phyloP scores from a whole-genome alignment of 53 echinoderm and acorn worm genomes.

The Zoroaster sp. region DNA sequence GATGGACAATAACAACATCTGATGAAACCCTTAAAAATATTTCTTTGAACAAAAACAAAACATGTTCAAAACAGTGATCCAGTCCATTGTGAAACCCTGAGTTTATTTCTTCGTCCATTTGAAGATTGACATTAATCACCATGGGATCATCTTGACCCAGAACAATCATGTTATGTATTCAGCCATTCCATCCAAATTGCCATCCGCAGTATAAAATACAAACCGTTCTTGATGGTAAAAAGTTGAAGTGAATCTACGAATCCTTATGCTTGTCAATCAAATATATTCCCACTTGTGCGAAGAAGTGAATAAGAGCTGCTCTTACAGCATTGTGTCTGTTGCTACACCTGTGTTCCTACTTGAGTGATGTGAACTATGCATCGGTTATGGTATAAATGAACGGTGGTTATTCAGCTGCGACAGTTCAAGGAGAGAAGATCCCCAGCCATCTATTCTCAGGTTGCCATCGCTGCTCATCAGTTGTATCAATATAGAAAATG shows the following conservation, averaged over 20 bases:
- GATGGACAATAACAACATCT: no score
- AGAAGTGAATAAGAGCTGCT: neutral
- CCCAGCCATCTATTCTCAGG: neutral
- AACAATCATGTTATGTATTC: slow-evolving; percentile 11
- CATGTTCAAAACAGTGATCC: no score
- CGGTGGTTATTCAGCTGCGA: slow-evolving; percentile 33
- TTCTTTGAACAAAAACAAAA: no score
- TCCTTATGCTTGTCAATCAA: slow-evolving; percentile 16
- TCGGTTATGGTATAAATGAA: neutral
- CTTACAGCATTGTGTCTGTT: neutral
- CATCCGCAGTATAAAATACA: neutral
- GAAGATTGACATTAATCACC: neutral
- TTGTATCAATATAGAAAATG: slow-evolving; percentile 38
- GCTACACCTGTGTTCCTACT: slow-evolving; percentile 26
- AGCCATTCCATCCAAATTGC: neutral
- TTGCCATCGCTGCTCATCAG: neutral
- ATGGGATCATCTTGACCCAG: slow-evolving; percentile 39
- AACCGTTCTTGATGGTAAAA: neutral
- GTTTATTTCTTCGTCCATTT: neutral
- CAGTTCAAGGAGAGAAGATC: neutral
- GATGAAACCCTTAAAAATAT: no score
- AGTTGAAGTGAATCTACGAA: neutral
- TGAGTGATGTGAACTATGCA: neutral
- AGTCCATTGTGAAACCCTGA: neutral
- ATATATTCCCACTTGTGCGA: neutral